These are phyloP conservation scores for Drosophila truncata DNA, from an alignment of 1,140 invertebrate species.

Conservation along the genomic window DNA sequence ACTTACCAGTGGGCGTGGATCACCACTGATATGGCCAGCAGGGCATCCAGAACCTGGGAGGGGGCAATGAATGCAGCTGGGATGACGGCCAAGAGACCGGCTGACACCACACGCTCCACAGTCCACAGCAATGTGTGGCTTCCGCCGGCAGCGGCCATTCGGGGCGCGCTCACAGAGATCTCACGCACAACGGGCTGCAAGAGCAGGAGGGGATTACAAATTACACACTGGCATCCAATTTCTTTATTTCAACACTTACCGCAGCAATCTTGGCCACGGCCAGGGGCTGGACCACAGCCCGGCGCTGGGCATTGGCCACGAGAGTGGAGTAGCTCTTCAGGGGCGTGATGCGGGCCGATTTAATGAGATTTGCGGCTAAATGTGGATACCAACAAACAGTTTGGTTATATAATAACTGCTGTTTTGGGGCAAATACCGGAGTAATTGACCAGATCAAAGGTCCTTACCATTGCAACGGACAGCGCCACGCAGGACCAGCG, in stretches of 20 bases:
- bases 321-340: slow-evolving; percentile 73
- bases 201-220: not conserved
- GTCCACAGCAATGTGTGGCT: slow-evolving; percentile 90
- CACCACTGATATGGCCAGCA: slow-evolving; percentile 88
- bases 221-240: not conserved
- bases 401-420: slow-evolving; percentile 68
- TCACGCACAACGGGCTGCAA: slow-evolving; percentile 60
- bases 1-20: slow-evolving; percentile 90
- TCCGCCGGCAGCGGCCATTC: slow-evolving; percentile 72
- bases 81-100: slow-evolving; percentile 87
- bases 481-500: slow-evolving; percentile 59
- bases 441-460: not conserved
- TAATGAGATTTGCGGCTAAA: slow-evolving; percentile 65
- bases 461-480: slow-evolving; percentile 62
- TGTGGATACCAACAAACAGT: slow-evolving; percentile 33
- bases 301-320: slow-evolving; percentile 60
- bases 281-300: slow-evolving; percentile 53
- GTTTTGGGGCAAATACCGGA: not conserved
- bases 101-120: slow-evolving; percentile 88
- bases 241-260: slow-evolving; percentile 37
- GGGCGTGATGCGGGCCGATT: slow-evolving; percentile 60
- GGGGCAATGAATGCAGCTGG: slow-evolving; percentile 88
- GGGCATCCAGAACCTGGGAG: slow-evolving; percentile 88
- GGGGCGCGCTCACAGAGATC: slow-evolving; percentile 70
- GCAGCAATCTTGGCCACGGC: slow-evolving; percentile 51